phyloP scores from a whole-genome alignment of 1,140 invertebrate genomes.

The Aricia agestis region DNA sequence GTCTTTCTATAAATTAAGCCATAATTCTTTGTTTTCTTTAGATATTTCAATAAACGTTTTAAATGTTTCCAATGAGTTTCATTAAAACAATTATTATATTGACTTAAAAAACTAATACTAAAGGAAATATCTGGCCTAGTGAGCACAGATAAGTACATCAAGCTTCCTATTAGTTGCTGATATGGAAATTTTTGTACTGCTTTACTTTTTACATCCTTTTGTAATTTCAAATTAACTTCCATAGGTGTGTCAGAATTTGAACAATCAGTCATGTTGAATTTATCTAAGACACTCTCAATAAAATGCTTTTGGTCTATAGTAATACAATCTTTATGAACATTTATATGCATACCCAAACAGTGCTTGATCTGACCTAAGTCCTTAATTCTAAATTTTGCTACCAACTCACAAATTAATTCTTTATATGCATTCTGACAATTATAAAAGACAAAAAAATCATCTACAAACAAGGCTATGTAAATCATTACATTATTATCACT shows the following conservation, averaged over 20 bases:
- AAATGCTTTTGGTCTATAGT: slow-evolving; percentile 14
- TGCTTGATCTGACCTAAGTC: slow-evolving; percentile 27
- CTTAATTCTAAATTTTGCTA: slow-evolving; percentile 28
- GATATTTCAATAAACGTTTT: slow-evolving; percentile 24
- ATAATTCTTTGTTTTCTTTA: slow-evolving; percentile 22
- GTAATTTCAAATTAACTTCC: slow-evolving; percentile 23
- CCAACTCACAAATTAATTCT: slow-evolving; percentile 19
- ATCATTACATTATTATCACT: slow-evolving; percentile 15
- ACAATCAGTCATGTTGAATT: slow-evolving; percentile 28
- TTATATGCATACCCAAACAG: slow-evolving; percentile 28
- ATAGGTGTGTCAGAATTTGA: slow-evolving; percentile 26
- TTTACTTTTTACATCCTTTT: slow-evolving; percentile 5
- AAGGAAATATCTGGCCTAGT: slow-evolving; percentile 27
- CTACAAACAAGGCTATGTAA: slow-evolving; percentile 27
- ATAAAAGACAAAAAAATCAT: slow-evolving; percentile 32
- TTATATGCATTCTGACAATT: slow-evolving; percentile 17
- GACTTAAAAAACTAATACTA: slow-evolving; percentile 22
- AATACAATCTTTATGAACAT: slow-evolving; percentile 16
- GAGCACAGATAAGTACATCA: slow-evolving; percentile 25
- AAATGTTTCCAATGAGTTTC: slow-evolving; percentile 21
- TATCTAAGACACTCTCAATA: slow-evolving; percentile 17
- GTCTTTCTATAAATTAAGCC: slow-evolving; percentile 15
- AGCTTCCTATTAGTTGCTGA: slow-evolving; percentile 23
- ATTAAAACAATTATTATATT: slow-evolving; percentile 29
- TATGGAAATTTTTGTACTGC: not conserved